Evolutionary conservation across 2,888 invertebrate genomes (phyloP).

Genomic region (Macrosiphum euphorbiae): DNA sequence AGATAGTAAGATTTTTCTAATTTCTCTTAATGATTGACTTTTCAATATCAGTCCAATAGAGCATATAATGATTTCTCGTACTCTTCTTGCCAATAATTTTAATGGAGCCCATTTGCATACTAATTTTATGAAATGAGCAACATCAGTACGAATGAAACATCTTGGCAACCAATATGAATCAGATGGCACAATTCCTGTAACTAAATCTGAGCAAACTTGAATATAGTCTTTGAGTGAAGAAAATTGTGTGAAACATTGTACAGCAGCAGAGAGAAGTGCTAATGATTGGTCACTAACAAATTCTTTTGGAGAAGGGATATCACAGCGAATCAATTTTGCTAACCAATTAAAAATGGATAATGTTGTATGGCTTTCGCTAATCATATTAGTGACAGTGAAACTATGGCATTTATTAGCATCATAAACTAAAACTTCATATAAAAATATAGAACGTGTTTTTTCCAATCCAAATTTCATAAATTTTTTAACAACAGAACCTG

Average conservation of each 20-base stretch:
- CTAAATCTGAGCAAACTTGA: background rate
- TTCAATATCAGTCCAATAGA: background rate
- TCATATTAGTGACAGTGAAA: constrained; percentile 2
- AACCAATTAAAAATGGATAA: constrained; percentile 9
- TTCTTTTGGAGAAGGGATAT: background rate
- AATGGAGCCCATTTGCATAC: background rate
- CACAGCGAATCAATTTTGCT: background rate
- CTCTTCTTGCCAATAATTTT: background rate
- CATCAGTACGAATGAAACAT: constrained; percentile 7
- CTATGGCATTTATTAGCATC: background rate
- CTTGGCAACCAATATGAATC: background rate
- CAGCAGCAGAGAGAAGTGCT: background rate
- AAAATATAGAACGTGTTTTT: background rate
- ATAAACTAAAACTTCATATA: background rate
- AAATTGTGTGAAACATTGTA: background rate
- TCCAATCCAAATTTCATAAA: background rate
- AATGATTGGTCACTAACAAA: background rate
- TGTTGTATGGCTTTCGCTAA: background rate
- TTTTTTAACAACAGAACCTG: background rate
- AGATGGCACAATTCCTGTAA: background rate
- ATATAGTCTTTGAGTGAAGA: constrained; percentile 14
- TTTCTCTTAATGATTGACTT: background rate
- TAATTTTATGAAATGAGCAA: constrained; percentile 19
- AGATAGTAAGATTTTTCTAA: background rate
- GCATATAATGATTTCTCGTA: background rate